Percentiles rank a stretch among this genome's conserved stretches.
phyloP scores from a whole-genome alignment of 1,140 invertebrate genomes.

The Hycleus cichorii region DNA sequence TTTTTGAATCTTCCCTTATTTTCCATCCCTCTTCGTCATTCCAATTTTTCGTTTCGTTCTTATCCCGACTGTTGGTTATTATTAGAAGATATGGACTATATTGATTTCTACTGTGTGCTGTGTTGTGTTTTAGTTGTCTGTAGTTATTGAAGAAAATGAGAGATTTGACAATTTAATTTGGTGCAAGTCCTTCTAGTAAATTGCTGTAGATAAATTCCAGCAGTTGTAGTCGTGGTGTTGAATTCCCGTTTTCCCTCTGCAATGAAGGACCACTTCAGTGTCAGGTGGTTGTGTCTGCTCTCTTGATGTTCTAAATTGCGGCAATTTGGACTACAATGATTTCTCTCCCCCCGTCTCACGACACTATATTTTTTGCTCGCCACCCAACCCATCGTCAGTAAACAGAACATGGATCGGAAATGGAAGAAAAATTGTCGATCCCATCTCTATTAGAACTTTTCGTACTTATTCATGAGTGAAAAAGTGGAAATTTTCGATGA shows the following conservation, averaged over 20 bases:
- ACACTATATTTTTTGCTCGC: no score
- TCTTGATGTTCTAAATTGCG: constrained; percentile 37
- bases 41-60: no score
- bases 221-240: constrained; percentile 7
- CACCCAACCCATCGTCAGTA: no score
- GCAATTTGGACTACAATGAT: constrained; percentile 35
- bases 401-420: no score
- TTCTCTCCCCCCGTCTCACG: neutral
- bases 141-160: constrained; percentile 2
- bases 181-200: constrained; percentile 36
- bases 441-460: no score
- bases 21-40: no score
- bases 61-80: neutral
- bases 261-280: constrained; percentile 37
- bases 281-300: constrained; percentile 40
- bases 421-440: no score
- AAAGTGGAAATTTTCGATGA: no score
- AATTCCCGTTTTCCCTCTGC: constrained; percentile 13
- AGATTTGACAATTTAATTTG: constrained; percentile 39
- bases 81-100: constrained; percentile 2
- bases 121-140: no score
- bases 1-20: no score
- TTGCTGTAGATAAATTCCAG: constrained; percentile 37
- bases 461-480: no score
- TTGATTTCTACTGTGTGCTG: constrained; percentile 1